phyloP scores from a whole-genome alignment of 37 sponge, comb jelly and placozoan genomes.

The Geodia barretti region DNA sequence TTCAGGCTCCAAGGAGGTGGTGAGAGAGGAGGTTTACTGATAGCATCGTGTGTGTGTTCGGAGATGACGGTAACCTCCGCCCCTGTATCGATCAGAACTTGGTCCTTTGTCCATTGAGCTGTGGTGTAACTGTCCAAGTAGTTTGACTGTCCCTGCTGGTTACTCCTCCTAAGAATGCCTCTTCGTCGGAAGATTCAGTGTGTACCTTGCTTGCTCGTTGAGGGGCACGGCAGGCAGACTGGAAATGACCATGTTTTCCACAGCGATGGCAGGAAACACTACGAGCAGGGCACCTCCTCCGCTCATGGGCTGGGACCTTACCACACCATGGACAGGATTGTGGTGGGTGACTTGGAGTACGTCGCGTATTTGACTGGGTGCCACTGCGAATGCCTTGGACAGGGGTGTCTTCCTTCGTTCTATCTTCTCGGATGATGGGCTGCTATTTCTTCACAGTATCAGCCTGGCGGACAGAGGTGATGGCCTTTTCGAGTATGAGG shows the following conservation, averaged over 20 bases:
- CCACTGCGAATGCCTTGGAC: no score
- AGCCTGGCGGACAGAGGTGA: constrained; percentile 12
- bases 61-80: constrained; percentile 18
- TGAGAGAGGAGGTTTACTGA: neutral
- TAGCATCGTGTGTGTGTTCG: neutral
- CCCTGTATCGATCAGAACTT: constrained; percentile 18
- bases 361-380: no score
- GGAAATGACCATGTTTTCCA: constrained; percentile 21
- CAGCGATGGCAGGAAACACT: constrained; percentile 10
- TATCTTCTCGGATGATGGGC: neutral
- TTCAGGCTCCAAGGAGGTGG: neutral
- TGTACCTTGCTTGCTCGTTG: neutral
- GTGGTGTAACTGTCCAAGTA: constrained; percentile 1
- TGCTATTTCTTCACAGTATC: constrained; percentile 36
- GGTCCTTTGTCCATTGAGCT: constrained; percentile 12
- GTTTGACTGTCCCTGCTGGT: neutral
- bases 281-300: constrained; percentile 10
- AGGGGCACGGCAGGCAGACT: neutral
- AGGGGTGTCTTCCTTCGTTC: neutral
- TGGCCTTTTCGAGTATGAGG: constrained; percentile 1
- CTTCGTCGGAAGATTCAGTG: no score
- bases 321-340: no score
- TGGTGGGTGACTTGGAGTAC: no score
- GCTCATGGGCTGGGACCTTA: constrained; percentile 7
- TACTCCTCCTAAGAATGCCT: neutral